A percentile compares a stretch with the other conserved stretches of the same genome.
phyloP scores from a whole-genome alignment of 2,113 vertebrate species.

The Brachirus orientalis region DNA sequence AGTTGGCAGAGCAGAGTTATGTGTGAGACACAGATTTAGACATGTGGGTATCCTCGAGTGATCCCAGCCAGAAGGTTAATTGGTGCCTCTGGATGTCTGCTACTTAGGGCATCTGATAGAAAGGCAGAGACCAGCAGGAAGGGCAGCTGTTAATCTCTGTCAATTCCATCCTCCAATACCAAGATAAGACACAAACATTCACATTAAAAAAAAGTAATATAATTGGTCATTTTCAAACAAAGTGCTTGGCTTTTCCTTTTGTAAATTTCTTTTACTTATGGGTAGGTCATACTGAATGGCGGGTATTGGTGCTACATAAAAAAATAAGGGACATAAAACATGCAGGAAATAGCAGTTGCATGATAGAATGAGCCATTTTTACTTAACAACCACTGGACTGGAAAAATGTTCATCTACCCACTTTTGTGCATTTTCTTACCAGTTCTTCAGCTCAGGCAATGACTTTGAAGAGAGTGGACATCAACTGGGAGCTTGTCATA shows the following conservation, averaged over 20 bases:
- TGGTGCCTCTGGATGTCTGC: constrained; percentile 76
- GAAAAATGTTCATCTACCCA: constrained; percentile 48
- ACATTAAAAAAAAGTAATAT: constrained; percentile 18
- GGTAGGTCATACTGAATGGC: neutral
- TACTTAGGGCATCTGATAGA: constrained; percentile 70
- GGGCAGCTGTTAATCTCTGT: constrained; percentile 70
- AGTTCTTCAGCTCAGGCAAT: constrained; percentile 48
- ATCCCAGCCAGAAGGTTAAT: constrained; percentile 78
- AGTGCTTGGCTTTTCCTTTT: neutral
- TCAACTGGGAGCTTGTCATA: constrained; percentile 67
- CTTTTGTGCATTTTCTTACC: constrained; percentile 47
- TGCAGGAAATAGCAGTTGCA: constrained; percentile 32
- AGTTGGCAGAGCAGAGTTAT: constrained; percentile 48
- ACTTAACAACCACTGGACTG: constrained; percentile 24
- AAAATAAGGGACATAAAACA: constrained; percentile 41
- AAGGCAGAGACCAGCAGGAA: constrained; percentile 56
- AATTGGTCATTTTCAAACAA: constrained; percentile 28
- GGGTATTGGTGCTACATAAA: neutral
- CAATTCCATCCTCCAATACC: constrained; percentile 52
- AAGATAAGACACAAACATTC: constrained; percentile 51
- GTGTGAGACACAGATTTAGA: constrained; percentile 38
- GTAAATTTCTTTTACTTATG: constrained; percentile 3
- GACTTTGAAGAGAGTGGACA: constrained; percentile 69
- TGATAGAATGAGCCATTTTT: constrained; percentile 12
- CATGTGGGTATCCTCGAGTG: constrained; percentile 62